Evolutionary conservation across 2,888 invertebrate species (phyloP), one percentile per base, ranked within the genome.

Genomic region (Lamellibrachia columna): DNA sequence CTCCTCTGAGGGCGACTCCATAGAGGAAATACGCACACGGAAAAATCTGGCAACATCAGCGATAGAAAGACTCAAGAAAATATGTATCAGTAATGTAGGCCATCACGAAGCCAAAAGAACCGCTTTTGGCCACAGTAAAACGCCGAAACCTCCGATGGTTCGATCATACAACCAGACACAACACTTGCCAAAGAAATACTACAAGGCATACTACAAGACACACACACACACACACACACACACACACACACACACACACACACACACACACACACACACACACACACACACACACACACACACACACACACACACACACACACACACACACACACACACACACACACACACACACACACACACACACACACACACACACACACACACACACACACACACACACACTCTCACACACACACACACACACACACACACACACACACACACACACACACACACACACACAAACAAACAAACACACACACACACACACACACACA

Each of bases 401-500:
- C 15, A 60, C 15, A 60, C 15, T 11, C 11, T 3, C 11, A 60
- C 15, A 60, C 15, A 8, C 3, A 60, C 15, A 11, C 15, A 60
- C 15, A 60, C 15, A 60, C 60, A 60, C 8, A 60, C 60, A 60
- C 15, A 60, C 15, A 60, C 15, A 60, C 15, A 60, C 15, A 60
- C 15, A 60, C 15, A 60, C 15, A 60, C 15, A 60, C 15, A 60
- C 60, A 60, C 11, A 60, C 15, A 60, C 60, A 60, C 60, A 55
- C 55, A 8, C 55, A 55, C 60, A 60, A 0, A 9, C 60, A 60
- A 3, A 9, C 60, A 60, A 3, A 9, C 60, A 9, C 60, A 60
- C 60, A 60, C 60, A 60, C 60, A 60, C 60, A 60, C 60, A 60
- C 60, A 60, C 60, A 60, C 60, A 60, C 60, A 60, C 60, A 60